These are phyloP conservation scores for Neelides sp. DNA, from an alignment of 1,140 invertebrate species.

Conservation along the genomic window DNA sequence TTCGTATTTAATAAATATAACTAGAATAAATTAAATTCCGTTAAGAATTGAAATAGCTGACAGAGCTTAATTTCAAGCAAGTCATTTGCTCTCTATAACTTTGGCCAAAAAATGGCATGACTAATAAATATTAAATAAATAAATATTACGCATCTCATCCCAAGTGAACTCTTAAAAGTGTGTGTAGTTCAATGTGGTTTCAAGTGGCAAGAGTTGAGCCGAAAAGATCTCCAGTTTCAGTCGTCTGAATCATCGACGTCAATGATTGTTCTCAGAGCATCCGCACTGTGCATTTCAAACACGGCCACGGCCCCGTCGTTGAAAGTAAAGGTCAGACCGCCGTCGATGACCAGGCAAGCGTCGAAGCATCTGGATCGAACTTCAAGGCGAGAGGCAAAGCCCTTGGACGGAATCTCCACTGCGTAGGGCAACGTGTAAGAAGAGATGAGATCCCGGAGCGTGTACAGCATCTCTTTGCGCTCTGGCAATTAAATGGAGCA, in stretches of 20 bases:
- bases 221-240: too few relatives aligned
- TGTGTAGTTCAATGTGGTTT: too few relatives aligned
- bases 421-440: slow-evolving; percentile 61
- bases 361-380: slow-evolving; percentile 85
- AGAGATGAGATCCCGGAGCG: slow-evolving; percentile 79
- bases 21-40: too few relatives aligned
- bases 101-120: too few relatives aligned
- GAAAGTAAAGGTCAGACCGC: slow-evolving; percentile 83
- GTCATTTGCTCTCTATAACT: too few relatives aligned
- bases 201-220: too few relatives aligned
- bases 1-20: too few relatives aligned
- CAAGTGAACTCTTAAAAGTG: too few relatives aligned
- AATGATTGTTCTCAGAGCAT: slow-evolving; percentile 70
- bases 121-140: too few relatives aligned
- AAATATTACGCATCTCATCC: too few relatives aligned
- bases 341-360: slow-evolving; percentile 90
- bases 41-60: too few relatives aligned
- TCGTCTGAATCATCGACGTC: slow-evolving; percentile 16
- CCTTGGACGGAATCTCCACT: slow-evolving; percentile 51
- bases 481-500: slow-evolving; percentile 41
- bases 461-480: slow-evolving; percentile 66
- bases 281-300: slow-evolving; percentile 70
- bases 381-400: slow-evolving; percentile 53
- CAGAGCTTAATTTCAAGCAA: too few relatives aligned
- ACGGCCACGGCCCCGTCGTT: slow-evolving; percentile 82